Conservation (phyloP, 2,888 invertebrate species). For the Entomobrya proxima region DNA sequence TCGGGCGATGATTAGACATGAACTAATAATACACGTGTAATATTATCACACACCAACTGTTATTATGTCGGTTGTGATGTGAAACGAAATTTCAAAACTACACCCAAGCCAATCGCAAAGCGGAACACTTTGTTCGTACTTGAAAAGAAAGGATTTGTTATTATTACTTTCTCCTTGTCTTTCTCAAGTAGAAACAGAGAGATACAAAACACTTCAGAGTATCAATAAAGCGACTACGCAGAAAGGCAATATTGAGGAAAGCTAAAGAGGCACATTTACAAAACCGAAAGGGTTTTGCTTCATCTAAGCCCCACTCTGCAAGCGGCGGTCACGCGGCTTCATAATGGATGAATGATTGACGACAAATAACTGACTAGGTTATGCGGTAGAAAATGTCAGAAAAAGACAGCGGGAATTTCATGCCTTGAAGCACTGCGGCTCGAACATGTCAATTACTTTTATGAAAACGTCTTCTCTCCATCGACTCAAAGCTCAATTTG, state of each 20-base stretch:
- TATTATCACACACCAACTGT: slow-evolving; percentile 5
- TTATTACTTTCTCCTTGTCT: background rate
- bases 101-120: too few relatives aligned
- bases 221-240: too few relatives aligned
- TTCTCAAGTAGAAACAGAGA: background rate
- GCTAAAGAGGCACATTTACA: too few relatives aligned
- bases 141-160: background rate
- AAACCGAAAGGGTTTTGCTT: too few relatives aligned
- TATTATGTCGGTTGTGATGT: background rate
- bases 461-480: background rate
- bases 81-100: background rate
- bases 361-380: background rate
- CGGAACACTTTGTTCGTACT: too few relatives aligned
- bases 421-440: background rate
- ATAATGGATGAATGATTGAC: slow-evolving; percentile 2
- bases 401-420: background rate
- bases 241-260: background rate
- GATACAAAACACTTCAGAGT: background rate
- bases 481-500: background rate
- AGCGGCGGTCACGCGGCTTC: background rate
- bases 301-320: background rate
- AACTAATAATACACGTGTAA: background rate
- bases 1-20: background rate
- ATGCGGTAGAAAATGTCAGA: background rate
- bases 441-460: background rate